These are phyloP conservation scores for Halisarca cf. caerulea DNA, from an alignment of 37 sponge, comb jelly and placozoan genomes.

Conservation along the genomic window DNA sequence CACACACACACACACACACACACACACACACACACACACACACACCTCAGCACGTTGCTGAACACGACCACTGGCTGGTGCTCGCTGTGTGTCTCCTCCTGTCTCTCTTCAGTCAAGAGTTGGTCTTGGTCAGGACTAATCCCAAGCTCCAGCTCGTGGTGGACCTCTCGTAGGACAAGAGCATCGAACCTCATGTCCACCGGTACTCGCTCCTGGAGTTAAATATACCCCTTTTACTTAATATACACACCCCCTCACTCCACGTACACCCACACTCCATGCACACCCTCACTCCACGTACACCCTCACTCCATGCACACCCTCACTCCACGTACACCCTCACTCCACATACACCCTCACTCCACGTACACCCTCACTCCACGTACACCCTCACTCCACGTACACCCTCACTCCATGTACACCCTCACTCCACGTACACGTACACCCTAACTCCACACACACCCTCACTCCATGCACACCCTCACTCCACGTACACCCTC, in stretches of 20 bases:
- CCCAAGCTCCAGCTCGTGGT: conserved; percentile 46
- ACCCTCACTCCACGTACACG: too few species aligned
- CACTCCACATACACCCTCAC: not conserved
- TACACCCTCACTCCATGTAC: not conserved
- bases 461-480: not conserved
- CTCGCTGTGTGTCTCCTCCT: not conserved
- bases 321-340: too few species aligned
- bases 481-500: conserved; percentile 26
- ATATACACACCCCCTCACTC: not conserved
- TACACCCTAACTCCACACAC: not conserved
- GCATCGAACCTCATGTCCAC: conserved; percentile 27
- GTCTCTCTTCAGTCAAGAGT: not conserved
- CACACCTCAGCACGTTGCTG: conserved; percentile 1
- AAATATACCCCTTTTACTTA: not conserved
- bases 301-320: not conserved
- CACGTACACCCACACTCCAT: not conserved
- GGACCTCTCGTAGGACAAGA: conserved; percentile 68
- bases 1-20: not conserved
- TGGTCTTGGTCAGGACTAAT: not conserved
- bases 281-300: conserved; percentile 43
- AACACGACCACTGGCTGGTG: not conserved
- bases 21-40: conserved; percentile 34
- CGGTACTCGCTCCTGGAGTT: conserved; percentile 42
- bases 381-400: conserved; percentile 35
- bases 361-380: not conserved